phyloP scores from a whole-genome alignment of 2,113 vertebrate genomes.

The Lophochroa leadbeateri region DNA sequence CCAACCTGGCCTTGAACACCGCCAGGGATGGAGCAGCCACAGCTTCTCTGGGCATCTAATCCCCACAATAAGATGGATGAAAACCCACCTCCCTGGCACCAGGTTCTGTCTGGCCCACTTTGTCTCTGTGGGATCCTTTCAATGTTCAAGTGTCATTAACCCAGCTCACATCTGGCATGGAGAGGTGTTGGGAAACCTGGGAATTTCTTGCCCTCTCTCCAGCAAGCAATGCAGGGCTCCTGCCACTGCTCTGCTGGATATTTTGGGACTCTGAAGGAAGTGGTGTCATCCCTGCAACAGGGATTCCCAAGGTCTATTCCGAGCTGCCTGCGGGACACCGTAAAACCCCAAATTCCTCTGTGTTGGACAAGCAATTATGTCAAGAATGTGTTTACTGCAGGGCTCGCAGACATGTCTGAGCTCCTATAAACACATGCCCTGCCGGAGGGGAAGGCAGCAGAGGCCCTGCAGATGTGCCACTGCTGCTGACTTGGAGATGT shows the following conservation, averaged over 20 bases:
- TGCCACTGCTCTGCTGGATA: not conserved
- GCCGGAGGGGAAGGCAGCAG: not conserved
- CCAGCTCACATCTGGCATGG: not conserved
- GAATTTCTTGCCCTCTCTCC: not conserved
- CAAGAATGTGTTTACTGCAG: constrained; percentile 41
- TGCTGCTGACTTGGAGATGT: not conserved
- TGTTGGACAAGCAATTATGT: not conserved
- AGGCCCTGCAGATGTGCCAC: not conserved
- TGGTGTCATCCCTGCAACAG: not conserved
- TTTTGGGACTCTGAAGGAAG: constrained; percentile 25
- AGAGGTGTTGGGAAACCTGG: not conserved
- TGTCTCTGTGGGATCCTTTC: not conserved
- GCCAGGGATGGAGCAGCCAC: not conserved
- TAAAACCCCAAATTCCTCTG: constrained; percentile 46
- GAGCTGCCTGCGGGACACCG: not conserved
- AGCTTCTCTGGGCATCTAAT: not conserved
- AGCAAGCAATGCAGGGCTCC: not conserved
- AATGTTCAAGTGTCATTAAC: not conserved
- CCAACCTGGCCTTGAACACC: not conserved
- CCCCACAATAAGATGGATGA: not conserved
- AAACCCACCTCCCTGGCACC: not conserved
- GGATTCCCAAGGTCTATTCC: constrained; percentile 42
- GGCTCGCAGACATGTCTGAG: constrained; percentile 38
- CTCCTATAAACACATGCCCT: not conserved
- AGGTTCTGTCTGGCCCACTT: not conserved